Percentiles rank a stretch among this genome's conserved stretches.
phyloP scores from a whole-genome alignment of 2,888 invertebrate genomes.

The Conistra vaccinii region DNA sequence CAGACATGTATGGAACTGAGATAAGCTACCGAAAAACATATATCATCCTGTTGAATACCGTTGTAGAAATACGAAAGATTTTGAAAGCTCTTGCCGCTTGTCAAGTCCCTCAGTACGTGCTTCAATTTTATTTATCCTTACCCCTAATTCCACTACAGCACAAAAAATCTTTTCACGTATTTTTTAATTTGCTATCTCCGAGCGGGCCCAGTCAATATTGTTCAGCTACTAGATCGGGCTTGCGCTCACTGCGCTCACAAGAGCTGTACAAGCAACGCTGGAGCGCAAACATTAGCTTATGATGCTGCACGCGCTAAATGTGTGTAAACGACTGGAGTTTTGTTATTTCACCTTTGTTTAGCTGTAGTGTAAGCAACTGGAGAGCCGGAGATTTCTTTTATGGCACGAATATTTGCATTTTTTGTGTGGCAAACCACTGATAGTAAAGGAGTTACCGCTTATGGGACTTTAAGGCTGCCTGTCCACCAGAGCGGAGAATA shows the following conservation, averaged over 20 bases:
- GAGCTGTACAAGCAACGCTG: conserved; percentile 74
- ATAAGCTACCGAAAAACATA: background rate
- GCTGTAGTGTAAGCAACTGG: background rate
- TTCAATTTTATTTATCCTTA: conserved; percentile 19
- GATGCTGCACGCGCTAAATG: conserved; percentile 52
- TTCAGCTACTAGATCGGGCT: conserved; percentile 66
- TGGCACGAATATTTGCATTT: background rate
- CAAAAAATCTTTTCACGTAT: conserved; percentile 34
- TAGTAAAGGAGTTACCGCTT: background rate
- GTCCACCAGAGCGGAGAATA: too few relatives aligned
- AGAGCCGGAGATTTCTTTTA: background rate
- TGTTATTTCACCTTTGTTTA: conserved; percentile 30
- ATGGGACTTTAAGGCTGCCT: background rate
- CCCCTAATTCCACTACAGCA: background rate
- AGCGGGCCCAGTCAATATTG: conserved; percentile 70
- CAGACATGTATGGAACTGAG: background rate
- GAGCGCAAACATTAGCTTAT: conserved; percentile 72
- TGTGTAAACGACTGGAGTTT: conserved; percentile 39
- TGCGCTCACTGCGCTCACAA: conserved; percentile 56
- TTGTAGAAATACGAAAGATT: background rate
- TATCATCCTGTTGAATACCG: background rate
- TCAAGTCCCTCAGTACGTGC: background rate
- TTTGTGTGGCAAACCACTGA: background rate
- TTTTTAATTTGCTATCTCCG: conserved; percentile 52
- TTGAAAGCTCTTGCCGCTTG: background rate